Conservation (phyloP, 1,140 invertebrate genomes). For the Sitophilus oryzae region DNA sequence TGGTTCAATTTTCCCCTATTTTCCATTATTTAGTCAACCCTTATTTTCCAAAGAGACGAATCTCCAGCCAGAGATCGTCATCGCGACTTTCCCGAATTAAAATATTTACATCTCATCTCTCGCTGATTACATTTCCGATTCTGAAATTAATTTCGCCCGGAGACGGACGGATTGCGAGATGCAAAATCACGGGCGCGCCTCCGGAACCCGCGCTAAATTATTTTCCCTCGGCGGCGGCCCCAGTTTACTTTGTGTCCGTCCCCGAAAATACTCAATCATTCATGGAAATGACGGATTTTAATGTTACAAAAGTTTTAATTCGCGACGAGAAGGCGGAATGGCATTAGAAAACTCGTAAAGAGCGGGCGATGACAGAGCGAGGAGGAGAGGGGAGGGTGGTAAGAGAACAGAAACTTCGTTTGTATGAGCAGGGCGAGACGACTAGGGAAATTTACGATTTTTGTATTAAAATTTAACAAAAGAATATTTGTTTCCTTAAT, state of each 20-base stretch:
- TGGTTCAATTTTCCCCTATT: too few relatives aligned
- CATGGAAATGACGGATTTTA: slow-evolving; percentile 44
- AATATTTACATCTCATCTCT: slow-evolving; percentile 40
- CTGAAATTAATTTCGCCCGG: slow-evolving; percentile 39
- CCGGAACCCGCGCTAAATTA: slow-evolving; percentile 35
- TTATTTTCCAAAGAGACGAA: slow-evolving; percentile 12
- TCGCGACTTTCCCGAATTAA: slow-evolving; percentile 34
- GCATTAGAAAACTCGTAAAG: slow-evolving; percentile 12
- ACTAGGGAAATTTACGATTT: too few relatives aligned
- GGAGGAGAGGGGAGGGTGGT: too few relatives aligned
- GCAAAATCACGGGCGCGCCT: slow-evolving; percentile 40
- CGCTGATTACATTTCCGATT: slow-evolving; percentile 40
- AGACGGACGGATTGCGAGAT: too few relatives aligned
- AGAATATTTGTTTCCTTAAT: background rate
- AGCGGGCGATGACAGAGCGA: too few relatives aligned
- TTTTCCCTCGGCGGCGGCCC: too few relatives aligned
- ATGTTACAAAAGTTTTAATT: slow-evolving; percentile 44
- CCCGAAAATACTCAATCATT: slow-evolving; percentile 41
- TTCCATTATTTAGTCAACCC: too few relatives aligned
- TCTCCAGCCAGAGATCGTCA: slow-evolving; percentile 6
- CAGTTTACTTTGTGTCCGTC: slow-evolving; percentile 39
- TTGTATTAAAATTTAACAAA: background rate
- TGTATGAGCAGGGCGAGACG: too few relatives aligned
- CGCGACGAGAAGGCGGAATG: slow-evolving; percentile 18
- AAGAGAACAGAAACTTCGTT: too few relatives aligned